Percentiles rank a stretch among this genome's conserved stretches.
These are phyloP conservation scores for Tragopan temminckii DNA, from an alignment of 2,797 vertebrate species.

Conservation along the genomic window DNA sequence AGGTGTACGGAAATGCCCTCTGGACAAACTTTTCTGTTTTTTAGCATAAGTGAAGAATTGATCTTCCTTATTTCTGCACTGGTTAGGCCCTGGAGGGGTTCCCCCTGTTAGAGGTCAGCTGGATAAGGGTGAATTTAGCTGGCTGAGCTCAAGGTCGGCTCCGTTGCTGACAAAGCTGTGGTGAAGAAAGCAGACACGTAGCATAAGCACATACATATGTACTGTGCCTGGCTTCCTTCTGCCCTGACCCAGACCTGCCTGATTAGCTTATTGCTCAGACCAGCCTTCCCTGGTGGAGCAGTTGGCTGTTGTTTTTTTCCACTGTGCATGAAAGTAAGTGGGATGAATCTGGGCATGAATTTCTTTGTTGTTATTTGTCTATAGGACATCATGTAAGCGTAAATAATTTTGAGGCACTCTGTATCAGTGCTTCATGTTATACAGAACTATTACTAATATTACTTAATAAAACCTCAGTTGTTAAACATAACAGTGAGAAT, in stretches of 20 bases:
- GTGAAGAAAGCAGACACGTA: not conserved
- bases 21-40: not conserved
- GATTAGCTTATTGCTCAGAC: accelerated
- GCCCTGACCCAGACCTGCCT: no score
- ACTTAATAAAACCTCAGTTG: not conserved
- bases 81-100: not conserved
- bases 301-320: accelerated
- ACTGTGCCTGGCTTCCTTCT: accelerated
- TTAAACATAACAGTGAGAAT: not conserved
- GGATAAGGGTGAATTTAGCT: not conserved
- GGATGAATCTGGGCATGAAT: not conserved
- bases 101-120: not conserved
- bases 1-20: no score
- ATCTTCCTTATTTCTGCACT: not conserved
- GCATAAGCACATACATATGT: no score
- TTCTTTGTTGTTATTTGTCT: not conserved
- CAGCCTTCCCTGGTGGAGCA: not conserved
- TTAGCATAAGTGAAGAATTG: not conserved
- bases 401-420: not conserved
- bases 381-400: not conserved
- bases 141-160: not conserved
- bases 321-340: not conserved
- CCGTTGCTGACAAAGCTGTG: not conserved
- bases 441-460: not conserved
- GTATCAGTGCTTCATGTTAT: accelerated